A percentile compares a stretch with the other conserved stretches of the same genome.
Conservation (phyloP, 2,797 vertebrate species). For the Apodemus agrarius region DNA sequence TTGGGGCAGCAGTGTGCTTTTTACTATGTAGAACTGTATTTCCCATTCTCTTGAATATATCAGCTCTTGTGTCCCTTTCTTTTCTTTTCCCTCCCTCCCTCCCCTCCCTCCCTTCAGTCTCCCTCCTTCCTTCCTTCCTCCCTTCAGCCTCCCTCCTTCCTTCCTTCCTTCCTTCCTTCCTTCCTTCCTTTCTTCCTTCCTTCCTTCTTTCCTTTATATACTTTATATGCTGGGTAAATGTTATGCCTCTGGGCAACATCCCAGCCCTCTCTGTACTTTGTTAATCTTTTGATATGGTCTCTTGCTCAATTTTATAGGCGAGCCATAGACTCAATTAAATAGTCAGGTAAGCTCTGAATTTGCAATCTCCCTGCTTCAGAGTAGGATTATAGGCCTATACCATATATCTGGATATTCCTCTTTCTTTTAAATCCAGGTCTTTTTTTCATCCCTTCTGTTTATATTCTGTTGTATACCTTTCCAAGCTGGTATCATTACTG, state of each 20-base stretch:
- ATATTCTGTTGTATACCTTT: neutral
- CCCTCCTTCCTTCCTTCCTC: too few relatives aligned
- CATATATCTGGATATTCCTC: neutral
- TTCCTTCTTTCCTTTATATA: neutral
- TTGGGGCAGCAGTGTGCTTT: neutral
- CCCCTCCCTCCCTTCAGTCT: too few relatives aligned
- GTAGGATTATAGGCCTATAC: neutral
- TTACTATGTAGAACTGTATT: neutral
- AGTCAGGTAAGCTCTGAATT: neutral
- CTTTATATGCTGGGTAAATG: neutral
- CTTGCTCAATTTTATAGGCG: neutral
- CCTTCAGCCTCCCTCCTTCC: neutral
- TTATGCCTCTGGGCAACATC: neutral
- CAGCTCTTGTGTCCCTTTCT: neutral
- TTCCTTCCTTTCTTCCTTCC: too few relatives aligned
- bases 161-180: neutral
- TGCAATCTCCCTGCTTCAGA: neutral
- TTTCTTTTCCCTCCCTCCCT: neutral
- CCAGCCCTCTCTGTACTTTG: neutral
- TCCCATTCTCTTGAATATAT: neutral
- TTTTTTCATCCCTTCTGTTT: neutral
- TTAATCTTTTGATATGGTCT: neutral
- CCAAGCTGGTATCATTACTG: neutral
- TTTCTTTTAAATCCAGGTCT: constrained; percentile 14
- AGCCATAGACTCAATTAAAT: neutral